phyloP scores from a whole-genome alignment of 2,113 vertebrate species.

The Atlantisia rogersi region DNA sequence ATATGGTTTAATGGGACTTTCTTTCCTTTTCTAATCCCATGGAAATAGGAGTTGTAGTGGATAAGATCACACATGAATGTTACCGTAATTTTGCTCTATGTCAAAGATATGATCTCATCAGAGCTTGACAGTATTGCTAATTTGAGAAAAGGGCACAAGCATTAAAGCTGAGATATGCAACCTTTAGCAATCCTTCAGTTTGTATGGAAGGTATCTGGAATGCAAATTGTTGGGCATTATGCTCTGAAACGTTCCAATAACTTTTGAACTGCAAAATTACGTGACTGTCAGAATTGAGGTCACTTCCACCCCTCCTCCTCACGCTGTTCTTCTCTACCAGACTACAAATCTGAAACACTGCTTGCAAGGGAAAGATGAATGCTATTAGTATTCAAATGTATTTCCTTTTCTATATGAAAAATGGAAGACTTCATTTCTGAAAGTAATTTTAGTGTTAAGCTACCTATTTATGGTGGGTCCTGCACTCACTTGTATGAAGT shows the following conservation, averaged over 20 bases:
- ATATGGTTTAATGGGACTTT: conserved; percentile 21
- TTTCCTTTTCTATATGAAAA: not conserved
- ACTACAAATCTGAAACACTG: not conserved
- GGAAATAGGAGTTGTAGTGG: not conserved
- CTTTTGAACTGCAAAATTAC: conserved; percentile 37
- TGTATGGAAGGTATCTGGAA: conserved; percentile 6
- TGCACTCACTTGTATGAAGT: not conserved
- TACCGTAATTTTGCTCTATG: conserved; percentile 29
- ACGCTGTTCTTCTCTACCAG: not conserved
- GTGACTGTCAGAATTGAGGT: conserved; percentile 27
- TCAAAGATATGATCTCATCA: conserved; percentile 48
- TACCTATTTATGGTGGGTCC: not conserved
- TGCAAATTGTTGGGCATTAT: conserved; percentile 46
- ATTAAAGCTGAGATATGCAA: not conserved
- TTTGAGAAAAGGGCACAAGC: conserved; percentile 50
- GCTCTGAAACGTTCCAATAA: conserved; percentile 35
- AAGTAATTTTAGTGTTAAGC: conserved; percentile 30
- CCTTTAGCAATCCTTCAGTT: conserved; percentile 16
- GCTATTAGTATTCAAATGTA: conserved; percentile 1
- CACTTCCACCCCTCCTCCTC: not conserved
- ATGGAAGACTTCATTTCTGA: conserved; percentile 1
- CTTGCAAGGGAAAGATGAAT: not conserved
- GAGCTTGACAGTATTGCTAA: conserved; percentile 19
- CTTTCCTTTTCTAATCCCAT: conserved; percentile 1
- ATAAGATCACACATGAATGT: conserved; percentile 33